These are phyloP conservation scores for Tholera decimalis DNA, from an alignment of 2,888 invertebrate genomes.

Conservation along the genomic window DNA sequence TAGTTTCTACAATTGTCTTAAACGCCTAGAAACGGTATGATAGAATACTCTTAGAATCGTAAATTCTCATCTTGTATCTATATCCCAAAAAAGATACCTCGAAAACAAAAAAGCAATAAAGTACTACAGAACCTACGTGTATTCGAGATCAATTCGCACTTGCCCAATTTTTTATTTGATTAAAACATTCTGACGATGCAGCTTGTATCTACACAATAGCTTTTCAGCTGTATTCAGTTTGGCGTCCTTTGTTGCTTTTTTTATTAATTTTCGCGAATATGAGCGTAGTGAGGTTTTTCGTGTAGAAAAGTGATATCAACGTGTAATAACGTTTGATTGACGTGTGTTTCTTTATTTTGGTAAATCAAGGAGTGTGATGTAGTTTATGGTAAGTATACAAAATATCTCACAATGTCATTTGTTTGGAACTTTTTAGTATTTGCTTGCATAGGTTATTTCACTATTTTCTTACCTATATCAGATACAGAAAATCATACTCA, in stretches of 20 bases:
- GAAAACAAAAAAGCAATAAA: background rate
- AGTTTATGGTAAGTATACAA: too few relatives aligned
- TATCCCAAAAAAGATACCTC: too few relatives aligned
- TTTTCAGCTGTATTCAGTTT: slow-evolving; percentile 14
- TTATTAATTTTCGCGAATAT: slow-evolving; percentile 1
- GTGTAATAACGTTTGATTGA: slow-evolving; percentile 1
- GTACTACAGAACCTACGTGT: background rate
- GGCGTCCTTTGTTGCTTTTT: slow-evolving; percentile 5
- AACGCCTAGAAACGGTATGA: too few relatives aligned
- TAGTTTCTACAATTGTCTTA: too few relatives aligned
- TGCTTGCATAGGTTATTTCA: too few relatives aligned
- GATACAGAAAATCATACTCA: too few relatives aligned
- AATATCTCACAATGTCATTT: too few relatives aligned
- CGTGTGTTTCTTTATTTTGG: background rate
- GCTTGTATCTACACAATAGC: slow-evolving; percentile 8
- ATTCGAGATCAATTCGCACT: background rate
- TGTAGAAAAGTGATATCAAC: slow-evolving; percentile 4
- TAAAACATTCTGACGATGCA: slow-evolving; percentile 40
- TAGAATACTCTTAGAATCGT: too few relatives aligned
- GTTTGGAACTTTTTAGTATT: too few relatives aligned
- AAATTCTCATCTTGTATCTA: too few relatives aligned
- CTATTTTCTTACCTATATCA: too few relatives aligned
- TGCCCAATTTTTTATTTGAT: slow-evolving; percentile 37
- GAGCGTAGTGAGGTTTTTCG: background rate
- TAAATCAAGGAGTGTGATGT: too few relatives aligned